Conservation (phyloP, 2,888 invertebrate genomes). For the Ennomos erosarius region DNA sequence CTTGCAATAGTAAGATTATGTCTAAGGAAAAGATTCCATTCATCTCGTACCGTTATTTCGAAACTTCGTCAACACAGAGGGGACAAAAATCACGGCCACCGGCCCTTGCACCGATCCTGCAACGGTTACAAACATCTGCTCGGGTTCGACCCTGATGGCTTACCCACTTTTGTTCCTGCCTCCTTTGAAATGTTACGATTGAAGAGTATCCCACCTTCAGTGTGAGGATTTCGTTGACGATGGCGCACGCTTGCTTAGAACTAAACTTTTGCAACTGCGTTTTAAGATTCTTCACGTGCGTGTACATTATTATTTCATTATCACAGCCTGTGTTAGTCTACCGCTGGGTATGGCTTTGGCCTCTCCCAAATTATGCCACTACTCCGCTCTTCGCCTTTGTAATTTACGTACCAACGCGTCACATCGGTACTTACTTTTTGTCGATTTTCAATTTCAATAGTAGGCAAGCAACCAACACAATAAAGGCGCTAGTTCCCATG, state of each 20-base stretch:
- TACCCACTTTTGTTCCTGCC: constrained; percentile 54
- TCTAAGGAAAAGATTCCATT: constrained; percentile 4
- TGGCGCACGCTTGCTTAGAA: constrained; percentile 20
- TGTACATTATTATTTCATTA: background rate
- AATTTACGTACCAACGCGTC: background rate
- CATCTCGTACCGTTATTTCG: constrained; percentile 27
- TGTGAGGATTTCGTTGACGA: constrained; percentile 11
- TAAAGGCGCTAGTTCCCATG: constrained; percentile 66
- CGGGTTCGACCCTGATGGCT: constrained; percentile 44
- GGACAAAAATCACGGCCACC: constrained; percentile 70
- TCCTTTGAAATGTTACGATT: background rate
- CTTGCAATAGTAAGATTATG: constrained; percentile 1
- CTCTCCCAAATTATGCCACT: too few relatives aligned
- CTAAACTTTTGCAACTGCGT: constrained; percentile 11
- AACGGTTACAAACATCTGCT: constrained; percentile 84
- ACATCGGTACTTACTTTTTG: constrained; percentile 42
- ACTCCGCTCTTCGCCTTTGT: too few relatives aligned
- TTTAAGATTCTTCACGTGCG: constrained; percentile 11
- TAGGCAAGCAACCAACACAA: constrained; percentile 51
- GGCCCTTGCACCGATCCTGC: constrained; percentile 69
- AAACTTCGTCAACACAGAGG: constrained; percentile 49
- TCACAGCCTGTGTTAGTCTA: too few relatives aligned
- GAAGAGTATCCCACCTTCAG: constrained; percentile 2
- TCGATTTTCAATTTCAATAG: constrained; percentile 39
- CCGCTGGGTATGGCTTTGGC: too few relatives aligned